Base-by-base conservation (phyloP, 1,140 invertebrate genomes). In the Proctacanthus coquilletti region DNA sequence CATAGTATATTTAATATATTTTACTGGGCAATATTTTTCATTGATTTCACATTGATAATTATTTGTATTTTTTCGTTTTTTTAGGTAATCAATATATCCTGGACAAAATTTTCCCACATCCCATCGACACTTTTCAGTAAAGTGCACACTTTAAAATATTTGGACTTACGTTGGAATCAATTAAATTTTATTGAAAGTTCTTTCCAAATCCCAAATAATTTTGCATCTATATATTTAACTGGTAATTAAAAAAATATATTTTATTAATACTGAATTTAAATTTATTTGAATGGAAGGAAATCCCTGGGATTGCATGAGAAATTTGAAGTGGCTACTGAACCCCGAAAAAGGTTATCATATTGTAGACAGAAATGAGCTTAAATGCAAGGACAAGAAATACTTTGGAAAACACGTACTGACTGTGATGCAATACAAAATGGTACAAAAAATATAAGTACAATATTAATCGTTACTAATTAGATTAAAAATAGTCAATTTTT, bases 221-320 rank as follows among this genome's bases (percentile, higher is more conserved):
- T 69, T 11, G 44, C 57, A 34, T 42, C 57, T 2, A 38, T 70
- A 13, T 56, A 62, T 43, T 43, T 70, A 34, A 51, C 52, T 18
- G 62, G 64, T 56, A 45, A 48, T 43, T 38, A 23, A 43, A 34
- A 43, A 44, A n/a, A n/a, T n/a, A n/a, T n/a, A n/a, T n/a, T n/a
- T n/a, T n/a, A n/a, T n/a, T n/a, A n/a, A n/a, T n/a, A n/a, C n/a
- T n/a, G n/a, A n/a, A n/a, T n/a, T n/a, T n/a, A n/a, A n/a, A n/a
- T n/a, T n/a, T n/a, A n/a, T n/a, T n/a, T n/a, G n/a, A n/a, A n/a
- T n/a, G n/a, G n/a, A 38, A 72, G 69, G 60, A 15, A 75, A 75
- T 59, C 65, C 62, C 6, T 72, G 70, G 64, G 70, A 66, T 49
- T 75, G 72, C 41, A 63, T 65, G 5, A 52, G 61, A 14, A 62